Base-by-base conservation (phyloP, 2,113 vertebrate genomes). In the Oreochromis aureus region DNA sequence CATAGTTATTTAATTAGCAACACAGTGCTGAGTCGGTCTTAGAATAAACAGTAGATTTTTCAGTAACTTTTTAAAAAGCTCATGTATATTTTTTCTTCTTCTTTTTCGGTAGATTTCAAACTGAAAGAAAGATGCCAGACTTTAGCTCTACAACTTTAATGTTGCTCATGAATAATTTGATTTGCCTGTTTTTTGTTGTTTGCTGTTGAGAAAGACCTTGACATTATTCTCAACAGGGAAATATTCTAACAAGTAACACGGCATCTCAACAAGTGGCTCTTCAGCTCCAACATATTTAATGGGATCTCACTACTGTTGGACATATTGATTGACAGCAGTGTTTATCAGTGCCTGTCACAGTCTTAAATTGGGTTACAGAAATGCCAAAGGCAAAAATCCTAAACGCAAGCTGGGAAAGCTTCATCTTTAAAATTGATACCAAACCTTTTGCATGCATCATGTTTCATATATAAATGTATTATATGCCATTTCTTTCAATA, bases 41-140 rank as follows among this genome's bases (percentile, higher is more conserved):
- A 30, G 1, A 51, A 48, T 76, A 48, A 73, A 18, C 66, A 66
- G 36, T n/a, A n/a, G 18, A 7, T 66, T 66, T 55, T 63, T 63
- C 59, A 63, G 6, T 66, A 63, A 63, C 16, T 2, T 63, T 36
- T 63, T 63, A 36, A 63, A 63, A 63, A 11, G 30, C 16, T 34
- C 16, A 19, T 18, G 4, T 61, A 3, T 59, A 0, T 32, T 2
- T 16, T n/a, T 13, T 58, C 13, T 9, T 0, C 4, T 6, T 39
- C 41, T 19, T 69, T 9, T 69, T 41, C 13, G 4, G 34, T 69
- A 41, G 63, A 69, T 69, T 69, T 69, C 36, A 24, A 41, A 69
- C 63, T 69, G 36, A 69, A 69, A 69, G 63, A 9, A 41, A 41
- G 34, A 69, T 41, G 36, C 36, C 36, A 69, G 36, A 22, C n/a